Percentiles rank a stretch among this genome's conserved stretches.
Conservation (phyloP, 1,140 invertebrate genomes). For the Hylaeus anthracinus region DNA sequence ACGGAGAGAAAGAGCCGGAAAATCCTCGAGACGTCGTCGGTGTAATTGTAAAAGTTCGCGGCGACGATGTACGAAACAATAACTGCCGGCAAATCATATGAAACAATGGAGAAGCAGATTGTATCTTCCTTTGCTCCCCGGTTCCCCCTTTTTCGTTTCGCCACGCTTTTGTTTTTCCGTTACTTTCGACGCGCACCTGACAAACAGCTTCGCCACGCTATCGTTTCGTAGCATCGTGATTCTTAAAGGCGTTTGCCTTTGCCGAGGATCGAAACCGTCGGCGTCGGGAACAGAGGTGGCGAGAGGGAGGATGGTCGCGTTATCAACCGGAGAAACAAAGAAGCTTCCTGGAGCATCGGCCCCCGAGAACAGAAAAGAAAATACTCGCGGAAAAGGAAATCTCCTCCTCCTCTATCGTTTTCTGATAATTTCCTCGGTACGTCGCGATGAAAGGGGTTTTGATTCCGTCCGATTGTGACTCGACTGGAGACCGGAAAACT, state of each 20-base stretch:
- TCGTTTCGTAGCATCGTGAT: conserved; percentile 44
- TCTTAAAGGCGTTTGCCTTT: conserved; percentile 43
- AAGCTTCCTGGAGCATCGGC: conserved; percentile 14
- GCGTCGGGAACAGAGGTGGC: neutral
- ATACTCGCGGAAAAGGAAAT: conserved; percentile 31
- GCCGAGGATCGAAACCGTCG: conserved; percentile 7
- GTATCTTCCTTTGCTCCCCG: conserved; percentile 27
- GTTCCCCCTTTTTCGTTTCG: conserved; percentile 15
- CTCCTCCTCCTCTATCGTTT: conserved; percentile 27
- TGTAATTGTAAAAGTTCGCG: conserved; percentile 61
- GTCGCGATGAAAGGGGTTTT: conserved; percentile 16
- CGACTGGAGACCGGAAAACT: neutral
- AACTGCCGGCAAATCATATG: conserved; percentile 55
- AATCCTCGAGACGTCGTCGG: conserved; percentile 34
- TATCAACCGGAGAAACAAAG: conserved; percentile 59
- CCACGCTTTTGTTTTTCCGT: neutral
- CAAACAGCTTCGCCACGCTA: conserved; percentile 43
- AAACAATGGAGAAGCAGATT: conserved; percentile 59
- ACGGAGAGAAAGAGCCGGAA: neutral
- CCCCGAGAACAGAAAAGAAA: conserved; percentile 22
- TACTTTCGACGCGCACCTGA: conserved; percentile 22
- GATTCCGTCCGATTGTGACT: neutral
- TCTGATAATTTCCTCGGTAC: conserved; percentile 43
- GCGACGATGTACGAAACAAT: conserved; percentile 55
- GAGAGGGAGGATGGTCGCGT: conserved; percentile 22